Conservation (phyloP, 2,888 invertebrate species). For the Halictus ligatus region DNA sequence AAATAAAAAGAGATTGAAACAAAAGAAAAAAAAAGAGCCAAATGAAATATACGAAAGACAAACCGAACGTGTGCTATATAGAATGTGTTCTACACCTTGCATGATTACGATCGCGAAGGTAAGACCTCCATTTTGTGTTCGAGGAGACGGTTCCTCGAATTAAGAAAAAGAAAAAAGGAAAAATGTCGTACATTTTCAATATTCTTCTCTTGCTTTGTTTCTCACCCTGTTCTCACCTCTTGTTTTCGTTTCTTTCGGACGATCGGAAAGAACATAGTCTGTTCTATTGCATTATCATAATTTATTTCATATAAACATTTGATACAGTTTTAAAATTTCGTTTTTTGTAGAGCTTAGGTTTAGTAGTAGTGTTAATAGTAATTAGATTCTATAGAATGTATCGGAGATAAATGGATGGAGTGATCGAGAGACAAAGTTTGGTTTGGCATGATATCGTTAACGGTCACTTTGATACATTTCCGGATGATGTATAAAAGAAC, state of each 20-base stretch:
- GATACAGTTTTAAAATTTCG: conserved; percentile 80
- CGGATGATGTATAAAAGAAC: conserved; percentile 56
- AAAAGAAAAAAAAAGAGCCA: not conserved
- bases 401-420: conserved; percentile 77
- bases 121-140: conserved; percentile 9
- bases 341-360: conserved; percentile 76
- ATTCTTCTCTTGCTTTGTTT: not conserved
- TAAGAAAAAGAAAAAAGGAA: not conserved
- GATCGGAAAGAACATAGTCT: not conserved
- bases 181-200: not conserved
- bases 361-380: conserved; percentile 78
- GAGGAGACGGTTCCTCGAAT: not conserved
- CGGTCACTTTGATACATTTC: conserved; percentile 60
- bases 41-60: not conserved
- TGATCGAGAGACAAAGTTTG: conserved; percentile 75
- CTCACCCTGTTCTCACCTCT: not conserved
- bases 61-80: conserved; percentile 8
- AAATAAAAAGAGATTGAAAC: conserved; percentile 44
- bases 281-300: conserved; percentile 78
- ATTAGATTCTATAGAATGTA: conserved; percentile 78
- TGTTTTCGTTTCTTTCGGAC: not conserved
- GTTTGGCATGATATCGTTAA: conserved; percentile 79
- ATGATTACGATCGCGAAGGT: conserved; percentile 12
- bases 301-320: conserved; percentile 84
- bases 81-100: conserved; percentile 27